A percentile compares a stretch with the other conserved stretches of the same genome.
Evolutionary conservation across 2,113 vertebrate species (phyloP).

Genomic region (Amphilophus citrinellus): DNA sequence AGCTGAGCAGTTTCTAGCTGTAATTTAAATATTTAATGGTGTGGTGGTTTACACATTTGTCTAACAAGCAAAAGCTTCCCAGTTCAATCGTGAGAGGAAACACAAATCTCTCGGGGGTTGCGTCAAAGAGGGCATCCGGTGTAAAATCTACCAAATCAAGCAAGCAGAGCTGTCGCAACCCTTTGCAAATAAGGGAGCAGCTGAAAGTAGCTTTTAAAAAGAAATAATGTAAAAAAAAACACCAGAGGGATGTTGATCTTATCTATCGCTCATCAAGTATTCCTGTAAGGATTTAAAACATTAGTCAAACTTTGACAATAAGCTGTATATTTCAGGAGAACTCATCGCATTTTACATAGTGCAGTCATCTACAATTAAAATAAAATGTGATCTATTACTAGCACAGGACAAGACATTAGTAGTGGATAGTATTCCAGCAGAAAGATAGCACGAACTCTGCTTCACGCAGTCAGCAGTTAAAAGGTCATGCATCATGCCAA

Average conservation of each 20-base stretch:
- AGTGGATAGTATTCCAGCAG: too few relatives aligned
- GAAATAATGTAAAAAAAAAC: neutral
- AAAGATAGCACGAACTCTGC: neutral
- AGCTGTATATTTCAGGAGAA: neutral
- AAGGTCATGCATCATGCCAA: neutral
- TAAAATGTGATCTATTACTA: neutral
- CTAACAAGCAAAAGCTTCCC: slow-evolving; percentile 6
- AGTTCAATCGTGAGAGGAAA: neutral
- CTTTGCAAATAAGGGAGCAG: neutral
- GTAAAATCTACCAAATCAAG: neutral
- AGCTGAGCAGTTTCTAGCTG: neutral
- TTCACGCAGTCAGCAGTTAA: neutral
- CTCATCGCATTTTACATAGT: neutral
- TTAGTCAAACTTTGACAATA: too few relatives aligned
- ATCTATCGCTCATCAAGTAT: too few relatives aligned
- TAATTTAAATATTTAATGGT: neutral
- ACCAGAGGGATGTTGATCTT: neutral
- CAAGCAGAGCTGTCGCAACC: neutral
- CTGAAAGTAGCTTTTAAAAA: neutral
- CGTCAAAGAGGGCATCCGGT: neutral
- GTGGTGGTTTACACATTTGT: neutral
- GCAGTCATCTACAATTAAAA: neutral
- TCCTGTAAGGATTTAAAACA: too few relatives aligned
- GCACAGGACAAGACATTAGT: neutral
- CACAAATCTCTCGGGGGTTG: neutral